Conservation (phyloP, 2,888 invertebrate genomes). For the Crepidodera aurea region DNA sequence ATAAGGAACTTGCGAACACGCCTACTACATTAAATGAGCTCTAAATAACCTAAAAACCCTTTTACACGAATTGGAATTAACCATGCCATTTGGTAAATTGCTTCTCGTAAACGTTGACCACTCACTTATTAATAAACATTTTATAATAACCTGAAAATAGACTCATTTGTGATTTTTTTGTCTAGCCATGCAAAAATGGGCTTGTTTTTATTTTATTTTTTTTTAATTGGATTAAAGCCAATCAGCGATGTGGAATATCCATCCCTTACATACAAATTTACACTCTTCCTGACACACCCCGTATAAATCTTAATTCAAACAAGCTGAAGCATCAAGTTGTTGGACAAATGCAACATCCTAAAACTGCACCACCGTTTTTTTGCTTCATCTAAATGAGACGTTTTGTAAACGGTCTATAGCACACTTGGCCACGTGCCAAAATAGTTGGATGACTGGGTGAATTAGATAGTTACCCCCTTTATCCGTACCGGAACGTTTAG, state of each 20-base stretch:
- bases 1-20: neutral
- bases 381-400: neutral
- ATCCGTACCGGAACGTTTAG: neutral
- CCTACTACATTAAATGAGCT: neutral
- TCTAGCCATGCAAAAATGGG: no score
- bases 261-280: no score
- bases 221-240: no score
- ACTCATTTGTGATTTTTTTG: no score
- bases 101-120: neutral
- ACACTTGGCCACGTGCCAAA: constrained; percentile 19
- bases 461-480: neutral
- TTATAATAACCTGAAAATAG: no score
- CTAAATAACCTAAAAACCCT: neutral
- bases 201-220: no score
- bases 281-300: no score
- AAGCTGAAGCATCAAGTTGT: no score
- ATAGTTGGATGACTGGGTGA: neutral
- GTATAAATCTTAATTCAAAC: no score
- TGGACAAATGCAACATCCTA: no score
- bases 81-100: neutral
- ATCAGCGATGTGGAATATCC: no score
- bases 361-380: neutral
- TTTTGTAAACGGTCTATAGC: constrained; percentile 5
- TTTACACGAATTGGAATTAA: neutral
- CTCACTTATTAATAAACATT: no score